Percentiles rank a stretch among this genome's conserved stretches.
Conservation (phyloP, 2,113 vertebrate species). For the Nothocercus nigrocapillus region DNA sequence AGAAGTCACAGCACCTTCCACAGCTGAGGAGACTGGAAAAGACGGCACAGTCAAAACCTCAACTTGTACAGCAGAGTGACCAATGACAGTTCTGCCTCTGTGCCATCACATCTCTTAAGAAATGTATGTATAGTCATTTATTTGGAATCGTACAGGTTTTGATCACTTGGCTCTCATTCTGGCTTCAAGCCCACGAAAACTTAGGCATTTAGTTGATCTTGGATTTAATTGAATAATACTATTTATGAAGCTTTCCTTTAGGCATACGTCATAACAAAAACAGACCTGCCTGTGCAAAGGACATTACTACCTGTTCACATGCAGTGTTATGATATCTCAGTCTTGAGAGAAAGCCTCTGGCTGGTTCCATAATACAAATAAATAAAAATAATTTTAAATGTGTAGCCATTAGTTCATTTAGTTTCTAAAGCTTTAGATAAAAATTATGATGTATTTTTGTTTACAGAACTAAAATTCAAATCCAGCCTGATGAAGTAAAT, state of each 20-base stretch:
- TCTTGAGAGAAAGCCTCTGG: background rate
- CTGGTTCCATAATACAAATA: background rate
- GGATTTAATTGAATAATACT: background rate
- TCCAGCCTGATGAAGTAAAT: background rate
- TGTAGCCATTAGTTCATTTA: background rate
- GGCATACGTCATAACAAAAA: background rate
- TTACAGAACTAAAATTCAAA: constrained; percentile 1
- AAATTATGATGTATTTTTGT: background rate
- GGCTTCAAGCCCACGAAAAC: background rate
- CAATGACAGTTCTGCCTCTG: background rate
- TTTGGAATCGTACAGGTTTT: background rate
- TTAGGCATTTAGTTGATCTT: background rate
- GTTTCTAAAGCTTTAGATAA: background rate
- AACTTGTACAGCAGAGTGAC: background rate
- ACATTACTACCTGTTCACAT: background rate
- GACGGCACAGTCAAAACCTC: background rate
- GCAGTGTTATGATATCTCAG: background rate
- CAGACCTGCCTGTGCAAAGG: background rate
- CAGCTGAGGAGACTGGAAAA: background rate
- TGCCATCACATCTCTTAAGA: background rate
- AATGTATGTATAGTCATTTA: background rate
- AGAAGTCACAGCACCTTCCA: background rate
- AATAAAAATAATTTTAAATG: background rate
- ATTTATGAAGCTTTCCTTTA: background rate
- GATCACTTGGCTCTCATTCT: background rate